Conservation (phyloP, 2,797 vertebrate genomes). For the Vireo griseus region DNA sequence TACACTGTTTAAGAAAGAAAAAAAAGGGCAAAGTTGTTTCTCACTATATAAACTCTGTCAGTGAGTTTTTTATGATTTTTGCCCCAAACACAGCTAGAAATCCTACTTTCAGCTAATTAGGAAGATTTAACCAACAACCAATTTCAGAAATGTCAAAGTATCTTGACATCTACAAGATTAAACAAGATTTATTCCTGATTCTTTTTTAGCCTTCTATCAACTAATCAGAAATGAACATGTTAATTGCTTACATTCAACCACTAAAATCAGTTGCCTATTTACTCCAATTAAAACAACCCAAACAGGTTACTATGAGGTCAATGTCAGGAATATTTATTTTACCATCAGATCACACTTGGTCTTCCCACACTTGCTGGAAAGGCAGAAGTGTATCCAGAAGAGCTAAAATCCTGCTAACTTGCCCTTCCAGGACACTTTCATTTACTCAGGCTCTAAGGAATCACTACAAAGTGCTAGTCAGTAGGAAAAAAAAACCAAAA, state of each 20-base stretch:
- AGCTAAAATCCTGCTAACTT: background rate
- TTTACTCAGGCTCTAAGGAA: background rate
- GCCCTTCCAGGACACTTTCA: background rate
- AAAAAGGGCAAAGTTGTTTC: background rate
- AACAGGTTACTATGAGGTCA: background rate
- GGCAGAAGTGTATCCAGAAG: background rate
- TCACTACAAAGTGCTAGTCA: background rate
- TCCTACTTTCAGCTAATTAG: background rate
- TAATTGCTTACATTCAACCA: background rate
- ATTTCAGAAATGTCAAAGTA: background rate
- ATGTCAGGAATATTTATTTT: background rate
- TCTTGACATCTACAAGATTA: background rate
- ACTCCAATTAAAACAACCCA: background rate
- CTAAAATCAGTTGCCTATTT: background rate
- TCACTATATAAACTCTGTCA: background rate
- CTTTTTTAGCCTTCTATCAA: background rate
- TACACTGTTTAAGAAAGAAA: background rate
- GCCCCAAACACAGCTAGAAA: background rate
- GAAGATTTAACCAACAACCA: background rate
- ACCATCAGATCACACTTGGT: background rate
- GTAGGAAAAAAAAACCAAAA: background rate
- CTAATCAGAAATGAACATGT: background rate
- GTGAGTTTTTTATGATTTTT: background rate
- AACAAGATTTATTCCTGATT: background rate
- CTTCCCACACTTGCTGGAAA: background rate